Percentiles rank a stretch among this genome's conserved stretches.
Conservation (phyloP, 2,113 vertebrate genomes). For the Etheostoma spectabile region DNA sequence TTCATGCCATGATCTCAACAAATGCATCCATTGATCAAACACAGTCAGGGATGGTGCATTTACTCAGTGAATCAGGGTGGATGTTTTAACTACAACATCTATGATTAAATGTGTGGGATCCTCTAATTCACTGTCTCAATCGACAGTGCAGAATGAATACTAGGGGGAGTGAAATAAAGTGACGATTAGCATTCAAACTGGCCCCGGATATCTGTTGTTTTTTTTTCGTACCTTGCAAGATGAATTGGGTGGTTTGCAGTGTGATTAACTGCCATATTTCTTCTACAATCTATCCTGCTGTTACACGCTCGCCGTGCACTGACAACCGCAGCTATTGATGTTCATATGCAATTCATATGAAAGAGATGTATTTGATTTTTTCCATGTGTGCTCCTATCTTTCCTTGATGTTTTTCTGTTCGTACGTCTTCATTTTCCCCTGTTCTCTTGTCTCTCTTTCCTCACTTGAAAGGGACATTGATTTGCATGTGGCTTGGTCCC, state of each 20-base stretch:
- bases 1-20: constrained; percentile 69
- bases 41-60: constrained; percentile 59
- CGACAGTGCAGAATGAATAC: constrained; percentile 18
- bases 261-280: constrained; percentile 59
- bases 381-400: constrained; percentile 1
- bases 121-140: constrained; percentile 57
- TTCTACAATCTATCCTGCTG: constrained; percentile 20
- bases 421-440: background rate
- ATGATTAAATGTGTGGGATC: constrained; percentile 64
- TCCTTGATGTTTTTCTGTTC: constrained; percentile 28
- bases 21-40: constrained; percentile 72
- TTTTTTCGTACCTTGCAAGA: constrained; percentile 7
- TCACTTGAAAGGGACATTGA: constrained; percentile 27
- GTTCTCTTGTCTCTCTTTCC: background rate
- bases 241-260: constrained; percentile 47
- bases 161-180: constrained; percentile 43
- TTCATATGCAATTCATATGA: constrained; percentile 45
- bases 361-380: constrained; percentile 8
- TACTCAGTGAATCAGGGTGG: constrained; percentile 55
- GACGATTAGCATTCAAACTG: constrained; percentile 64
- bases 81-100: constrained; percentile 62
- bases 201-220: constrained; percentile 27
- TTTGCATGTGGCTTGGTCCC: constrained; percentile 35
- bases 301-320: constrained; percentile 11
- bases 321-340: constrained; percentile 25